These are phyloP conservation scores for Brenthis hecate DNA, from an alignment of 2,888 invertebrate genomes.

Conservation along the genomic window DNA sequence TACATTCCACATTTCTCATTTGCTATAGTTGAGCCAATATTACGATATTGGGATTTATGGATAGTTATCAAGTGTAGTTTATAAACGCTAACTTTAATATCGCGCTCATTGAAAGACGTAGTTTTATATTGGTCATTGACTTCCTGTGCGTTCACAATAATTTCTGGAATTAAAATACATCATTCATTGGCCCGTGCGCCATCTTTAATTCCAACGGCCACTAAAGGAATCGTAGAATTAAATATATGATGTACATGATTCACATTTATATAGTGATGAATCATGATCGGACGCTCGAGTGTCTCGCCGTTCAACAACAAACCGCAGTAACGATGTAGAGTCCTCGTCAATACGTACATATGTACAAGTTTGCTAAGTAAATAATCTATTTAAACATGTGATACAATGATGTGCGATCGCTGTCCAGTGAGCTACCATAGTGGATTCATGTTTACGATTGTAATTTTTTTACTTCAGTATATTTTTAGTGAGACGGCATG, in stretches of 20 bases:
- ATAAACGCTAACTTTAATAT: slow-evolving; percentile 23
- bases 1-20: slow-evolving; percentile 14
- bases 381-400: slow-evolving; percentile 78
- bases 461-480: slow-evolving; percentile 76
- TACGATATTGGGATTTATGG: slow-evolving; percentile 26
- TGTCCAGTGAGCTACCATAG: slow-evolving; percentile 68
- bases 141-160: slow-evolving; percentile 44
- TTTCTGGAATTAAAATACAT: slow-evolving; percentile 62
- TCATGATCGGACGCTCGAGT: slow-evolving; percentile 67
- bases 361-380: slow-evolving; percentile 64
- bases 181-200: slow-evolving; percentile 50
- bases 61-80: slow-evolving; percentile 18
- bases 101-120: slow-evolving; percentile 25
- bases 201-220: slow-evolving; percentile 45
- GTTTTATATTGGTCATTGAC: slow-evolving; percentile 55
- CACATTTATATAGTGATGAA: slow-evolving; percentile 73
- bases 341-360: slow-evolving; percentile 52
- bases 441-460: slow-evolving; percentile 77
- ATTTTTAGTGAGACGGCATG: slow-evolving; percentile 74
- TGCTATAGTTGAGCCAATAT: slow-evolving; percentile 25
- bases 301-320: slow-evolving; percentile 69
- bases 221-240: slow-evolving; percentile 46
- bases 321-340: slow-evolving; percentile 65
- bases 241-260: slow-evolving; percentile 66
- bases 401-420: slow-evolving; percentile 78